Conservation (phyloP, 2,888 invertebrate species). For the Troilus luridus region DNA sequence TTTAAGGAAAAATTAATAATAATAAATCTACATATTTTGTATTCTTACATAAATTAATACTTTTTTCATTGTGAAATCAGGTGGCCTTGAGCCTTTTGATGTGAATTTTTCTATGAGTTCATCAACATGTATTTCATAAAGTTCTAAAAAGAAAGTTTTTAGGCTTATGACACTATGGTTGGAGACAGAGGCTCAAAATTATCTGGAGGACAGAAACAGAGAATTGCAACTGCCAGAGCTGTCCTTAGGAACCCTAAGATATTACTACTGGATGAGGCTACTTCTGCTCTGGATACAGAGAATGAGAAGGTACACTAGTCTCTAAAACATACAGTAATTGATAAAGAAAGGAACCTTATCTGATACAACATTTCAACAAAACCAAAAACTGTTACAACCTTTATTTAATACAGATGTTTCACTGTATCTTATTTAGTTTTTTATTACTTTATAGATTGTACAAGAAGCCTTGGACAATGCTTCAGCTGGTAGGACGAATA, state of each 20-base stretch:
- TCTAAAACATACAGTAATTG: no score
- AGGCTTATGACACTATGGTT: conserved; percentile 85
- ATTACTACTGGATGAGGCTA: conserved; percentile 87
- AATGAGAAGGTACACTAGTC: conserved; percentile 78
- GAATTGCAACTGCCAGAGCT: conserved; percentile 91
- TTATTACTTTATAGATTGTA: conserved; percentile 73
- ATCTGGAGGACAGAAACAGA: conserved; percentile 68
- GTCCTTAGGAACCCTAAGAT: conserved; percentile 85
- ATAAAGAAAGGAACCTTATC: no score
- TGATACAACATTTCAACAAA: no score
- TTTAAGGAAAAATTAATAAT: no score
- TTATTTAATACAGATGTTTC: no score
- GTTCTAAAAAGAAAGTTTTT: background rate
- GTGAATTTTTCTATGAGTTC: background rate
- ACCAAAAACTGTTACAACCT: no score
- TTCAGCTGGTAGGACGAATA: conserved; percentile 83
- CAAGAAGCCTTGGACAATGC: conserved; percentile 89
- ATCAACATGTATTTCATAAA: background rate
- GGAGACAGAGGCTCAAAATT: conserved; percentile 87
- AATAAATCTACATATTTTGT: no score
- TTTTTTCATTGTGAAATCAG: no score
- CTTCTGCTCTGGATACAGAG: conserved; percentile 88
- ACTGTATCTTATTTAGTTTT: no score
- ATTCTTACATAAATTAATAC: no score
- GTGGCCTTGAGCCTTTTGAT: no score